Evolutionary conservation across 2,113 vertebrate species (phyloP).

Genomic region (Arizona elegans): DNA sequence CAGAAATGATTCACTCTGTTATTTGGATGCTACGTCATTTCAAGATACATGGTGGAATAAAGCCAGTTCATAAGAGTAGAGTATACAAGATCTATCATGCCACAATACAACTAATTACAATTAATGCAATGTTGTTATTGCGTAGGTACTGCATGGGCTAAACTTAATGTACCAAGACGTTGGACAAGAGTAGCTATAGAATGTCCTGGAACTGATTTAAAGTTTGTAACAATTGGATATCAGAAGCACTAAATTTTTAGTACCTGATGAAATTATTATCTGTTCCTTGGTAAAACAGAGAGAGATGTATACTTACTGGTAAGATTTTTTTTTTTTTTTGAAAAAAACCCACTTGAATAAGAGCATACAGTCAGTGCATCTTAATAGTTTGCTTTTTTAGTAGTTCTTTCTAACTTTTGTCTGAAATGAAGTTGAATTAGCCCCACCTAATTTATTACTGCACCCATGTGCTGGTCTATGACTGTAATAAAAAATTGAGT

Average conservation of each 20-base stretch:
- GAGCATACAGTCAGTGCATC: not conserved
- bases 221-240: not conserved
- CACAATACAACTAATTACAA: not conserved
- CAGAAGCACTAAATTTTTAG: not conserved
- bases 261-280: not conserved
- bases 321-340: too few species aligned
- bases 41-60: not conserved
- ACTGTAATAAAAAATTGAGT: not conserved
- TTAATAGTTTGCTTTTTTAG: not conserved
- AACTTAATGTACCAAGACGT: not conserved
- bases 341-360: not conserved
- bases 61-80: not conserved
- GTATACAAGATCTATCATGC: not conserved
- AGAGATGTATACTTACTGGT: not conserved
- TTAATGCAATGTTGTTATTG: not conserved
- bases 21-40: constrained; percentile 9
- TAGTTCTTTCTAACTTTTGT: not conserved
- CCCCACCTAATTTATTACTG: not conserved
- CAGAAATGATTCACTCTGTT: not conserved
- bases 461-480: not conserved
- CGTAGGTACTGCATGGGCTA: not conserved
- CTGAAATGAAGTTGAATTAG: not conserved
- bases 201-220: not conserved
- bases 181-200: not conserved
- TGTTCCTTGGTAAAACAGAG: not conserved